Percentiles rank a stretch among this genome's conserved stretches.
Evolutionary conservation across 2,797 vertebrate species (phyloP).

Genomic region (Psittacula derbiana): DNA sequence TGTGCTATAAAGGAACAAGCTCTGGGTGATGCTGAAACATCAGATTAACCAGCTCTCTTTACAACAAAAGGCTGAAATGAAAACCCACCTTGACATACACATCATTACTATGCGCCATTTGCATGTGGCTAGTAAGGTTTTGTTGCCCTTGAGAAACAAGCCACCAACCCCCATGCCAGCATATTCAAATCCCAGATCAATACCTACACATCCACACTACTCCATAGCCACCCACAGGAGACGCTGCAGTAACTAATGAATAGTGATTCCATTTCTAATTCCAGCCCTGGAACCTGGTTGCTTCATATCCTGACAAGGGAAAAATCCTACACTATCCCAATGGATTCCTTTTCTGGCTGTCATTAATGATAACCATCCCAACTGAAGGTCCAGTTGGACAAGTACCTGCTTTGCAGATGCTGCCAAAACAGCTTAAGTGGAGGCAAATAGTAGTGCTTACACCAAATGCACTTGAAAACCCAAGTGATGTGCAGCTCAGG

Average conservation of each 20-base stretch:
- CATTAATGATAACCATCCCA: neutral
- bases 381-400: neutral
- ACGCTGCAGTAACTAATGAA: neutral
- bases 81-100: too few relatives aligned
- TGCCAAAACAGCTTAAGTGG: neutral
- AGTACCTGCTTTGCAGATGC: neutral
- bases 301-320: neutral
- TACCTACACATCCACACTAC: rapidly evolving
- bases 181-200: neutral
- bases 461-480: neutral
- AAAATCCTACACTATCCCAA: neutral
- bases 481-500: neutral
- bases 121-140: neutral
- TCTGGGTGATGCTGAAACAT: neutral
- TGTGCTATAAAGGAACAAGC: neutral
- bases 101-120: too few relatives aligned
- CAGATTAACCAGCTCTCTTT: neutral
- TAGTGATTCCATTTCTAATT: rapidly evolving
- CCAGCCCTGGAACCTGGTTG: neutral
- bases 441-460: neutral
- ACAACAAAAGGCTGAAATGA: neutral
- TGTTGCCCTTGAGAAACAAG: neutral
- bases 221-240: neutral
- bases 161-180: rapidly evolving
- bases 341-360: too few relatives aligned